Base-by-base conservation (phyloP, 1,140 invertebrate species). In the Trachymyrmex septentrionalis region DNA sequence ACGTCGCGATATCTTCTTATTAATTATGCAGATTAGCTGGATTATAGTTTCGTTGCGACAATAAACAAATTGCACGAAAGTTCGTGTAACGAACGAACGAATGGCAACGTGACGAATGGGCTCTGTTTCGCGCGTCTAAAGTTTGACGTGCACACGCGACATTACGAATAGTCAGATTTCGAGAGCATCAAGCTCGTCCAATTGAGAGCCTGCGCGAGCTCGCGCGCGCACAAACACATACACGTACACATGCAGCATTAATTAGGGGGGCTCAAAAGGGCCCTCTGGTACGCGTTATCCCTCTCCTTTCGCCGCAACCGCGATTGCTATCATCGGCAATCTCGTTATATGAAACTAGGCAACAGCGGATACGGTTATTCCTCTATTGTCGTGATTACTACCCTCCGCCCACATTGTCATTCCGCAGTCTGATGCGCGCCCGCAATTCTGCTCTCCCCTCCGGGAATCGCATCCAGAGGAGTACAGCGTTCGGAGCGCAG, bases 321-420 rank as follows among this genome's bases (percentile, higher is more conserved):
- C 89, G 88, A 81, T 86, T 84, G 84, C 84, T 86, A 78, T 85
- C 80, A 90, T 89, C 88, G 78, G 81, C 69, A 85, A 90, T 80
- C 86, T 90, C 77, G 88, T 90, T 90, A 88, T 84, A 87, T 78
- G 80, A 85, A 71, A 61, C 57, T 61, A 57, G 55, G 75, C 85
- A 71, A 57, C 85, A 84, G 44, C 87, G 87, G 69, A 85, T 86
- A 75, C 72, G 73, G 89, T 91, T 90, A 90, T 91, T 91, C 86
- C 86, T 90, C 89, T 75, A 88, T 91, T 91, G 89, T 91, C 88
- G 86, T 88, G 88, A 90, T 90, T 90, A 91, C 80, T 82, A 77
- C 80, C 76, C 86, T 82, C 69, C 80, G 69, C 69, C 76, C 76
- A 90, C 88, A 87, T 76, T 90, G 86, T 87, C 85, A 78, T 89